A percentile compares a stretch with the other conserved stretches of the same genome.
phyloP scores from a whole-genome alignment of 2,113 vertebrate genomes.

The Craseonycteris thonglongyai region DNA sequence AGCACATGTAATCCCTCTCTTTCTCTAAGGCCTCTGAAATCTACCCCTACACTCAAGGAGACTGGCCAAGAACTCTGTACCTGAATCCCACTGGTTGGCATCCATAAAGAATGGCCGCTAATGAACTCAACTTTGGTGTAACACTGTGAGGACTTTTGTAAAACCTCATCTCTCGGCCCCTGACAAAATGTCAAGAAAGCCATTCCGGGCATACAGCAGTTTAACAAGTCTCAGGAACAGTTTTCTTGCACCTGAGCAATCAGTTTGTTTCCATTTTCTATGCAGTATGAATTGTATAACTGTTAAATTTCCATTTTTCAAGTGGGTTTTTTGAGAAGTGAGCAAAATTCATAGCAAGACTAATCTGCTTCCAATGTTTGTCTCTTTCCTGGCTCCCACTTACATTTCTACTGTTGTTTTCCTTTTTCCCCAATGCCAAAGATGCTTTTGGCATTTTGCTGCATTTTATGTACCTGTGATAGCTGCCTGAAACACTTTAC shows the following conservation, averaged over 20 bases:
- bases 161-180: background rate
- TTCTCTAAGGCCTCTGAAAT: background rate
- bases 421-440: background rate
- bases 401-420: background rate
- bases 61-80: background rate
- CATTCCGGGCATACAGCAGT: background rate
- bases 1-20: background rate
- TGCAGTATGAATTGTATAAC: background rate
- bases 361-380: background rate
- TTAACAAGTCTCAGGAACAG: background rate
- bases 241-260: background rate
- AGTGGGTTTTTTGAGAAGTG: background rate
- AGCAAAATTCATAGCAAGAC: background rate
- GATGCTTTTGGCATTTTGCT: background rate
- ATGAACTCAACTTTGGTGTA: background rate
- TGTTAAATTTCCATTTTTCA: background rate
- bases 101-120: background rate
- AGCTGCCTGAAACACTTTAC: background rate
- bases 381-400: background rate
- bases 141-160: background rate
- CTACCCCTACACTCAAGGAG: background rate
- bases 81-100: background rate
- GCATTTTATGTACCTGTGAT: background rate
- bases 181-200: background rate
- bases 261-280: background rate